These are phyloP conservation scores for Ia io DNA, from an alignment of 2,113 vertebrate species.

Conservation along the genomic window DNA sequence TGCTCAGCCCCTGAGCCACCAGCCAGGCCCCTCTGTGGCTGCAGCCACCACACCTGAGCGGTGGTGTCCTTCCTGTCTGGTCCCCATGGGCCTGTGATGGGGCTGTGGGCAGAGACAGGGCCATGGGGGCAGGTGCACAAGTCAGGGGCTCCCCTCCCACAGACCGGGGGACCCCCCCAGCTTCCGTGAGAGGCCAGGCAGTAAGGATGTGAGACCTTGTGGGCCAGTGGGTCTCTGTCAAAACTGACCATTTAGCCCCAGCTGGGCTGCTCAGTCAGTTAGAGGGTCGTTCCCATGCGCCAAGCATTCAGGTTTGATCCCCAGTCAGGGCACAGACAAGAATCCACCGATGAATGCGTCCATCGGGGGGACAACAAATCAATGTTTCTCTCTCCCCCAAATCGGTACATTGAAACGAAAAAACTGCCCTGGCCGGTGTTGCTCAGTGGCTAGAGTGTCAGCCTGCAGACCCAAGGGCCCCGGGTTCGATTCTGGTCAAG, in stretches of 20 bases:
- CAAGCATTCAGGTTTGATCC: not conserved
- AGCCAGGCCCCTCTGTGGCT: not conserved
- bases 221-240: not conserved
- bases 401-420: too few species aligned
- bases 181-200: not conserved
- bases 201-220: not conserved
- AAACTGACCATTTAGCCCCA: not conserved
- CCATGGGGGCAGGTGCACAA: accelerated
- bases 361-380: not conserved
- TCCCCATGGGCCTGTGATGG: not conserved
- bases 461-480: too few species aligned
- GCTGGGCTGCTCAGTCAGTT: not conserved
- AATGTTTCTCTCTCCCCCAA: not conserved
- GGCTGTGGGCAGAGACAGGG: not conserved
- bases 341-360: not conserved
- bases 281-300: not conserved
- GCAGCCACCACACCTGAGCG: not conserved
- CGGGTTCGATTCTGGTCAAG: too few species aligned
- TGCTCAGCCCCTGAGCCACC: too few species aligned
- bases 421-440: too few species aligned
- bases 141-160: not conserved
- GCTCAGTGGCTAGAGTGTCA: too few species aligned
- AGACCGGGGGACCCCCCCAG: too few species aligned
- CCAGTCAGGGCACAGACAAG: not conserved
- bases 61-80: not conserved